Percentiles rank a stretch among this genome's conserved stretches.
Conservation (phyloP, 2,113 vertebrate genomes). For the Apaloderma vittatum region DNA sequence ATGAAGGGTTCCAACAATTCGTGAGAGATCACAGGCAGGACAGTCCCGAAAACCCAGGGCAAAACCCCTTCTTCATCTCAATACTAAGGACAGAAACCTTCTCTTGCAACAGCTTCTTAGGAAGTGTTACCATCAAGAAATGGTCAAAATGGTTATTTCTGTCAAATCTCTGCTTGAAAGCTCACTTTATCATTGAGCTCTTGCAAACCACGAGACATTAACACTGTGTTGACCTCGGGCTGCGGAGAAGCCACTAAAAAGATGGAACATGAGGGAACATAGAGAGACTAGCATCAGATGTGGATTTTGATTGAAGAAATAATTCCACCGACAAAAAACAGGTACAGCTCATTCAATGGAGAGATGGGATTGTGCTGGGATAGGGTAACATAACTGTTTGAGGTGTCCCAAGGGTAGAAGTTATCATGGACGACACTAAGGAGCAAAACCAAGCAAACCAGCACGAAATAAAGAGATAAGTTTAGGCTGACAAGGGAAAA, state of each 20-base stretch:
- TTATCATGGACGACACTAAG: background rate
- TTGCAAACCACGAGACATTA: background rate
- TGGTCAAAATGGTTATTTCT: background rate
- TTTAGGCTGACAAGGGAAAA: background rate
- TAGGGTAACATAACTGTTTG: background rate
- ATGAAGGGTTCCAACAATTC: too few relatives aligned
- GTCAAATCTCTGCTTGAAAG: background rate
- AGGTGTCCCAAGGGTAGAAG: background rate
- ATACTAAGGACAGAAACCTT: background rate
- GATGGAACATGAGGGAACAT: background rate
- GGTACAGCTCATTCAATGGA: fast-evolving
- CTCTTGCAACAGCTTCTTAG: background rate
- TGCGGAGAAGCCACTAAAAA: background rate
- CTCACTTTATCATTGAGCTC: background rate
- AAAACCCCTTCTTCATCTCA: background rate
- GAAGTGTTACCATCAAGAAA: background rate
- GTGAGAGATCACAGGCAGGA: fast-evolving
- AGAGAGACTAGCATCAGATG: background rate
- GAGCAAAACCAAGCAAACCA: background rate
- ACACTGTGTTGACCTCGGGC: fast-evolving
- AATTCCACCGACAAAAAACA: background rate
- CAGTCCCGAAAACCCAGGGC: fast-evolving
- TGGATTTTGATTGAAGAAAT: fast-evolving
- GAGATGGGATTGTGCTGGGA: background rate
- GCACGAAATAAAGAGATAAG: background rate